Evolutionary conservation across 2,113 vertebrate genomes (phyloP).

Genomic region (Chionis minor): DNA sequence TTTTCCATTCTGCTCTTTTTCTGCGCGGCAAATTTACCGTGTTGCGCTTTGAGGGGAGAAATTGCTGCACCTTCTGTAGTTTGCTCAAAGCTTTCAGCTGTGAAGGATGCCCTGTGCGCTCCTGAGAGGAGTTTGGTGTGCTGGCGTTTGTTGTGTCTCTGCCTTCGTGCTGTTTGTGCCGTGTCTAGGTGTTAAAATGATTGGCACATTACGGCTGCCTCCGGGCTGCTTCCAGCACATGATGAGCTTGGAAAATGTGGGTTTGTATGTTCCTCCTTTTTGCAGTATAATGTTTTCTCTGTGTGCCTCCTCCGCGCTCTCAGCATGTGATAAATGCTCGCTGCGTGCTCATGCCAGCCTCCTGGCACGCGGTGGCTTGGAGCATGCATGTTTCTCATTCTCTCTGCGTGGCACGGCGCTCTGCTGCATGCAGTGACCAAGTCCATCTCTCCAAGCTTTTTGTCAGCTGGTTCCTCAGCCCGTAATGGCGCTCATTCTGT

Average conservation of each 20-base stretch:
- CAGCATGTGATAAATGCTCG: neutral
- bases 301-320: neutral
- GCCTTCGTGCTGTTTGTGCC: neutral
- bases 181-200: neutral
- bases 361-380: neutral
- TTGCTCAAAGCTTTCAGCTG: neutral
- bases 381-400: neutral
- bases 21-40: neutral
- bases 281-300: neutral
- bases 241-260: neutral
- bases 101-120: rapidly evolving
- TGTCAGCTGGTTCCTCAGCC: neutral
- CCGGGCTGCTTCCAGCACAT: neutral
- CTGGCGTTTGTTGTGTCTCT: neutral
- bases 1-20: neutral
- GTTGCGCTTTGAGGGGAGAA: neutral
- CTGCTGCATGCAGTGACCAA: neutral
- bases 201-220: neutral
- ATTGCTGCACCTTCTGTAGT: neutral
- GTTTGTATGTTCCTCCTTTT: neutral
- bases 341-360: neutral
- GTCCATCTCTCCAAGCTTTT: neutral
- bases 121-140: neutral
- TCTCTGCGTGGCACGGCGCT: neutral
- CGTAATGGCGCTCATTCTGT: neutral